Base-by-base conservation (phyloP, 2,888 invertebrate genomes). In the Campoletis raptor region DNA sequence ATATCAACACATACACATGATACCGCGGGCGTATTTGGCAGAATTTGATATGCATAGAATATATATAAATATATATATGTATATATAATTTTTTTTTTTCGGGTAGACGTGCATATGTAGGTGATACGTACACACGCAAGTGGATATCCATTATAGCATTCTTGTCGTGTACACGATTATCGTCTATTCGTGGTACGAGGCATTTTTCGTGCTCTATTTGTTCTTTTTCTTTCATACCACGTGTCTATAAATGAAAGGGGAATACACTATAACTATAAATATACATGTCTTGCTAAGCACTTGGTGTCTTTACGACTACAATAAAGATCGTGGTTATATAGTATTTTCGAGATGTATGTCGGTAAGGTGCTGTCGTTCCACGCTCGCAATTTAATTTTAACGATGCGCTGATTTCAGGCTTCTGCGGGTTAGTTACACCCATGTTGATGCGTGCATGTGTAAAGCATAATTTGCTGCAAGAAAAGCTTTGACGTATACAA, bases 311-410 rank as follows among this genome's bases (percentile, higher is more conserved):
- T 85, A 85, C 66, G 80, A 76, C 76, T 45, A 45, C 76, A 74
- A 74, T 82, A 82, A 82, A 83, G 74, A 85, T 83, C 57, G 70
- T 12, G 21, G 74, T 67, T 74, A 36, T 69, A 69, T 42, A 61
- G n/a, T 30, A 45, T 81, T 74, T 81, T 73, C 36, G 45, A 52
- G 48, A 48, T 37, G 21, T 52, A 12, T 66, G 52, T 57, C n/a
- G 73, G 42, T 64, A n/a, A 72, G 42, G 54, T 48, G 70, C 66
- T 66, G 52, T 67, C 70, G 54, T 78, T 37, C 15, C 64, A 15
- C 66, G 81, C 45, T 78, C 66, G 78, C 83, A 82, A 82, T 85
- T 82, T 85, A 72, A 83, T 83, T 85, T 85, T 85, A 85, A 85
- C 83, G 85, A 83, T 80, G 79, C 79, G 54, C 69, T 83, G 85